Evolutionary conservation across 2,113 vertebrate genomes (phyloP).

Genomic region (Setophaga coronata): DNA sequence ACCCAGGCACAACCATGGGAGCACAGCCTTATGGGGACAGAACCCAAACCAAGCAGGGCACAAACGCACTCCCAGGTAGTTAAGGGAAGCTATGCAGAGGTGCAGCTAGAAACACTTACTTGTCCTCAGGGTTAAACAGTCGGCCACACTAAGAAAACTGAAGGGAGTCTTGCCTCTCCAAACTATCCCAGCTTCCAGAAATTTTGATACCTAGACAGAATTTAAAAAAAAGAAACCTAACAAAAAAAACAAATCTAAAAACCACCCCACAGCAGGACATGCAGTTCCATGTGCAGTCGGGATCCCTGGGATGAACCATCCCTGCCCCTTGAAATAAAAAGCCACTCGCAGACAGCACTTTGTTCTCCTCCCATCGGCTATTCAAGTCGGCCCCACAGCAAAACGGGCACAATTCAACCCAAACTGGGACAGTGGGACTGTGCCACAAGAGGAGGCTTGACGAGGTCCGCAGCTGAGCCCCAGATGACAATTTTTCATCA

Average conservation of each 20-base stretch:
- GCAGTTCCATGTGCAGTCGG: background rate
- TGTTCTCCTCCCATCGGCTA: background rate
- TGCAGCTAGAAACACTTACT: background rate
- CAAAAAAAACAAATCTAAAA: background rate
- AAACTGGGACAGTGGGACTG: background rate
- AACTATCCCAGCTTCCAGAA: background rate
- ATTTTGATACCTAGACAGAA: background rate
- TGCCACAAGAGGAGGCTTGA: background rate
- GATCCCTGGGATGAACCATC: background rate
- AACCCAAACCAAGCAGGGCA: background rate
- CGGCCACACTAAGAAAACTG: background rate
- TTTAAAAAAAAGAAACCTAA: background rate
- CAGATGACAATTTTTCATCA: background rate
- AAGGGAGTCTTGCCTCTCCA: background rate
- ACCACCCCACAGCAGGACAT: background rate
- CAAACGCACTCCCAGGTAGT: background rate
- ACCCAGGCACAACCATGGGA: background rate
- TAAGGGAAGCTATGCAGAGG: background rate
- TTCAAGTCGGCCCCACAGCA: fast-evolving
- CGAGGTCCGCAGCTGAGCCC: fast-evolving
- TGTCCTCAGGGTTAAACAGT: background rate
- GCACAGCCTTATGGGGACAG: background rate
- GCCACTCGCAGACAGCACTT: background rate
- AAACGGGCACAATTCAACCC: background rate
- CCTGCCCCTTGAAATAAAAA: background rate